Base-by-base conservation (phyloP, 2,797 vertebrate genomes). In the Carapus acus region DNA sequence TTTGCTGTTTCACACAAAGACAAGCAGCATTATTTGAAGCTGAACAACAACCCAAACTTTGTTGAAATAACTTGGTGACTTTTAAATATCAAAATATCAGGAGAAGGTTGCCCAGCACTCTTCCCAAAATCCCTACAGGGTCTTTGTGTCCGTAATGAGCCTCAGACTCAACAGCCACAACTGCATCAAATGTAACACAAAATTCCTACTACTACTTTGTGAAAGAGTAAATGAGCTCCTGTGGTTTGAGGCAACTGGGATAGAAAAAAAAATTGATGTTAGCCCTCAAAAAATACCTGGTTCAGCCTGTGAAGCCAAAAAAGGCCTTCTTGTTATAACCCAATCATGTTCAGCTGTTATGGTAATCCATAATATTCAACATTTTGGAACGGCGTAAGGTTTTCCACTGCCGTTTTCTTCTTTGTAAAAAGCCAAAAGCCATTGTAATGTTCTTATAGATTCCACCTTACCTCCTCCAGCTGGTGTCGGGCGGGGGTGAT, bases 401-500 rank as follows among this genome's bases (percentile, higher is more conserved):
- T n/a, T n/a, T n/a, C n/a, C n/a, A n/a, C n/a, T n/a, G n/a, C n/a
- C n/a, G n/a, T n/a, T n/a, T n/a, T n/a, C n/a, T n/a, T n/a, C n/a
- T n/a, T n/a, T n/a, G n/a, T n/a, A n/a, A 42, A 51, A 14, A 41
- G 59, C 14, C 41, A 43, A 56, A 62, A 51, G 42, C 45, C 17
- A 23, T 33, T 19, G 43, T 2, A 0, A 24, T 37, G 46, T 24
- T 49, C 49, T n/a, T 19, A 45, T 4, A 2, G 40, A 61, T 29
- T 31, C 3, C 8, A 31, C 9, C 90, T 74, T 71, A 95, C 94
- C 94, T 92, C 77, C 94, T 92, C 94, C 94, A 96, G 83, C 88
- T 95, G 5, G 90, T 94, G 59, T 96, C 94, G 0, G 91, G 87
- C 0, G 93, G 93, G 0, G 92, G 94, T 0, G 93, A 95, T 72